Evolutionary conservation across 2,888 invertebrate species (phyloP).

Genomic region (Cancer borealis): DNA sequence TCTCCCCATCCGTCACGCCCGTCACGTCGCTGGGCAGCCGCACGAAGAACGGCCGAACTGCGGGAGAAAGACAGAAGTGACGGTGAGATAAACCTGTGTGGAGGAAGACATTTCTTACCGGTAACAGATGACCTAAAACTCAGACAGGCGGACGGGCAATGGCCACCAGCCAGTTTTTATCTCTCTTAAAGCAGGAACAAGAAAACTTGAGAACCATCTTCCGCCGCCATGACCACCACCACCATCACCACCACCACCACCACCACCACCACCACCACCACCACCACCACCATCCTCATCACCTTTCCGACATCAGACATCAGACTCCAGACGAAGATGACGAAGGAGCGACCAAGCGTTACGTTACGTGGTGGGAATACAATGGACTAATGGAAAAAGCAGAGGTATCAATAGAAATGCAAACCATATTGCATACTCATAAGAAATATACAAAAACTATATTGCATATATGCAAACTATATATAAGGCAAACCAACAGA

Average conservation of each 20-base stretch:
- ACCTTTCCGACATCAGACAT: background rate
- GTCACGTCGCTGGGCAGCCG: conserved; percentile 93
- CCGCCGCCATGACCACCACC: background rate
- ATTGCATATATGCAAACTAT: background rate
- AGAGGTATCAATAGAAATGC: background rate
- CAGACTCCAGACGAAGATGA: background rate
- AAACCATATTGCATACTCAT: background rate
- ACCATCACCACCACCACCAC: background rate
- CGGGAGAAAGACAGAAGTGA: conserved; percentile 11
- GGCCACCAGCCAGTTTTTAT: background rate
- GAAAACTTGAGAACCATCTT: background rate
- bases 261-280: no score
- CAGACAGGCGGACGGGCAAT: conserved; percentile 10
- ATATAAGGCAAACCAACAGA: background rate
- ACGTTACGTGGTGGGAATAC: background rate
- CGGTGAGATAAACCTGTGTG: background rate
- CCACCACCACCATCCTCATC: background rate
- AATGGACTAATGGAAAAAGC: background rate
- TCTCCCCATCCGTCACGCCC: conserved; percentile 90
- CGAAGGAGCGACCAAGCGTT: background rate
- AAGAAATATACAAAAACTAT: no score
- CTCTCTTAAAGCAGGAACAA: background rate
- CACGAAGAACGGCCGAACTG: conserved; percentile 93
- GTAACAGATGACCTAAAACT: conserved; percentile 20
- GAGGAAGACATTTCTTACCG: background rate